phyloP scores from a whole-genome alignment of 2,113 vertebrate species.

The Haemorhous mexicanus region DNA sequence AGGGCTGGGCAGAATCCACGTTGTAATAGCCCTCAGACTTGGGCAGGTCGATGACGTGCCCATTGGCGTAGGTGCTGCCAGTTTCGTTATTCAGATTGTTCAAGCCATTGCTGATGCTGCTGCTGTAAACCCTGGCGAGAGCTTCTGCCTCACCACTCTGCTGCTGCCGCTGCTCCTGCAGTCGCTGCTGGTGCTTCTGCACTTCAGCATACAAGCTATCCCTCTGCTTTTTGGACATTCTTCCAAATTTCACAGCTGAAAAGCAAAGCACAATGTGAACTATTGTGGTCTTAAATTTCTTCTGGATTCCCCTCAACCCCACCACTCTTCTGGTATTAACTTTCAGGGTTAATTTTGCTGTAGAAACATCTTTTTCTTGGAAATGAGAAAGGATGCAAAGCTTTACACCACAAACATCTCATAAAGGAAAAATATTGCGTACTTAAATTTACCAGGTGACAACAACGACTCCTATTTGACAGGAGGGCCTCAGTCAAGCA shows the following conservation, averaged over 20 bases:
- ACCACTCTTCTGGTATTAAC: background rate
- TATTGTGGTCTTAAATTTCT: background rate
- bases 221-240: constrained; percentile 99
- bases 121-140: constrained; percentile 90
- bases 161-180: constrained; percentile 93
- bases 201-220: constrained; percentile 98
- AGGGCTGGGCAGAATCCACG: constrained; percentile 94
- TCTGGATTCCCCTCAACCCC: background rate
- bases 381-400: background rate
- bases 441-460: background rate
- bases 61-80: constrained; percentile 87
- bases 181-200: constrained; percentile 95
- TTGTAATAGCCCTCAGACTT: constrained; percentile 91
- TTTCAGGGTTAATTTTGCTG: background rate
- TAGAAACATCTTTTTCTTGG: background rate
- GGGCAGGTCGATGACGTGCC: constrained; percentile 91
- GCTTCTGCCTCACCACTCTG: constrained; percentile 93
- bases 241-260: constrained; percentile 96
- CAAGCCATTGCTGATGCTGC: constrained; percentile 88
- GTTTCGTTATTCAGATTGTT: constrained; percentile 87
- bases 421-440: background rate
- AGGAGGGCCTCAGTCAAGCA: background rate
- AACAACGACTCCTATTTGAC: background rate
- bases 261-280: constrained; percentile 17
- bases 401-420: background rate